Base-by-base conservation (phyloP, 2,797 vertebrate species). In the Enteromius afrohamiltoni region DNA sequence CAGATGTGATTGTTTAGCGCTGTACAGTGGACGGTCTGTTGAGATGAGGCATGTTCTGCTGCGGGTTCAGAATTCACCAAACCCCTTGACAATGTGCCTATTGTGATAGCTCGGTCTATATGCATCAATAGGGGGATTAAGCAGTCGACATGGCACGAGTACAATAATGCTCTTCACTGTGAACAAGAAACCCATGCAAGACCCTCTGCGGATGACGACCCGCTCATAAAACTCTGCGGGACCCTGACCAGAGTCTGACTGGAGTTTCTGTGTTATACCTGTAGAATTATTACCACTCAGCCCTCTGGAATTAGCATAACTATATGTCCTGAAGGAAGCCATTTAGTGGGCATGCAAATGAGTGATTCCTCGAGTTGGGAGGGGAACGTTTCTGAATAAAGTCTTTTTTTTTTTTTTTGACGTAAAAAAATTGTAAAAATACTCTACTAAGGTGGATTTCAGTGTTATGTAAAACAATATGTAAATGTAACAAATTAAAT, bases 41-140 rank as follows among this genome's bases (percentile, higher is more conserved):
- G 93, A 91, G 92, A 91, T 93, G 83, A 92, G 91, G 87, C 91
- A 85, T 90, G 88, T 91, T 94, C 92, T 94, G 92, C 88, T 91
- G 92, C 76, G 92, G 91, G 93, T 92, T 95, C 93, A 95, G 92
- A 94, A 94, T 93, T 94, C 91, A 91, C 91, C 93, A 84, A 86
- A 89, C 87, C 83, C 34, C 79, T 84, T 79, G 89, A 95, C 94
- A 95, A 96, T 94, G 93, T 86, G 87, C 13, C 85, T 92, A 92
- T 94, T 96, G 94, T 95, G 90, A 90, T 88, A 82, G 77, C 83
- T 90, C 81, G 92, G 91, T 91, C 86, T 92, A 91, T 90, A 91
- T 85, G 93, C 93, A 95, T 95, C 94, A 95, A 94, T 94, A 85
- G 76, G 19, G 92, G 93, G 93, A 94, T 95, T 94, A 94, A 95